Percentiles rank a stretch among this genome's conserved stretches.
Conservation (phyloP, 2,113 vertebrate species). For the Chamaetylas fuelleborni region DNA sequence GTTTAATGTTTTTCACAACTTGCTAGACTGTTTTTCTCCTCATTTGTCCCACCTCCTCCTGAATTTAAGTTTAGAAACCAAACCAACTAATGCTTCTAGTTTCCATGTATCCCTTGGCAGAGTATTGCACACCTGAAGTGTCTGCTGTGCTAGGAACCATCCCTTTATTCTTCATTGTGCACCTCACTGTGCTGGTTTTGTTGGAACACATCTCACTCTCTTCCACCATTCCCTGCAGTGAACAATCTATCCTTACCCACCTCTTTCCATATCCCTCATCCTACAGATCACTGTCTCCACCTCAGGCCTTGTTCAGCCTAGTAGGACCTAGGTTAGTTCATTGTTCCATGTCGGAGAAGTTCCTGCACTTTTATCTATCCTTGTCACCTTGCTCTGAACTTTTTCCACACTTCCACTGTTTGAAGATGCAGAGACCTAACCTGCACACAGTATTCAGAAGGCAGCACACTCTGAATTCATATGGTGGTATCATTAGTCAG, state of each 20-base stretch:
- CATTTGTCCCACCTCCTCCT: not conserved
- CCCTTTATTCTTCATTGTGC: not conserved
- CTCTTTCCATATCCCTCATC: not conserved
- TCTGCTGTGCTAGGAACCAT: not conserved
- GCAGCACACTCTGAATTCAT: not conserved
- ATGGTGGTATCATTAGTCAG: not conserved
- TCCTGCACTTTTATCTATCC: not conserved
- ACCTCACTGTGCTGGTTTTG: not conserved
- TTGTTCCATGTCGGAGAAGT: not conserved
- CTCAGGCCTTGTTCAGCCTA: not conserved
- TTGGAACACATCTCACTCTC: not conserved
- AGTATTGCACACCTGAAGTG: not conserved
- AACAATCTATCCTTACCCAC: not conserved
- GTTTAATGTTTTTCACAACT: not conserved
- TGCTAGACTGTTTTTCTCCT: not conserved
- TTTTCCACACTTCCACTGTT: not conserved
- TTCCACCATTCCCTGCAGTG: not conserved
- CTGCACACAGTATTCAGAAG: not conserved
- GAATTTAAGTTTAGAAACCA: not conserved
- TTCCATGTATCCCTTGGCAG: not conserved
- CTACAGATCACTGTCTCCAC: not conserved
- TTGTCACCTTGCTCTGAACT: not conserved
- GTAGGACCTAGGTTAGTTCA: not conserved
- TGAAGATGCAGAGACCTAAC: not conserved
- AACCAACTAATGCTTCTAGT: not conserved